A percentile compares a stretch with the other conserved stretches of the same genome.
These are phyloP conservation scores for Ivindomyrus marchei DNA, from an alignment of 2,113 vertebrate genomes.

Conservation along the genomic window DNA sequence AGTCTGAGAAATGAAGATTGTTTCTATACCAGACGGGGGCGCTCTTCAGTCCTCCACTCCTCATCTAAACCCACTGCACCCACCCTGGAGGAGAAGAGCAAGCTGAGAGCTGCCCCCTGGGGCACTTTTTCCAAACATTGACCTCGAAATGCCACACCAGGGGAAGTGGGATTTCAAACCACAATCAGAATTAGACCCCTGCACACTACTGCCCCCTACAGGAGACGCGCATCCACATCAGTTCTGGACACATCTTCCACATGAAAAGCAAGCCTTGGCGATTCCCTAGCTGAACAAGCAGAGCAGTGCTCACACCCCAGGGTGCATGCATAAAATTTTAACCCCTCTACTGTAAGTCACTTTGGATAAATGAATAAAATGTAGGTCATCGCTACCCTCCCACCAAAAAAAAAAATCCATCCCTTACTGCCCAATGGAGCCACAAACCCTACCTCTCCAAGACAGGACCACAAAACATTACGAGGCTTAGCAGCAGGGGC, in stretches of 20 bases:
- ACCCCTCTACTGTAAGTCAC: neutral
- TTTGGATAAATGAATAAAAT: neutral
- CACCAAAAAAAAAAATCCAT: neutral
- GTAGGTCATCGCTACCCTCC: neutral
- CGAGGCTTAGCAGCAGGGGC: neutral
- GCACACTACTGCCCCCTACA: neutral
- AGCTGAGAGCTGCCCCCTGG: too few species aligned
- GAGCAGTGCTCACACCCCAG: neutral
- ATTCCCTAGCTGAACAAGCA: neutral
- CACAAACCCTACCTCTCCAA: neutral
- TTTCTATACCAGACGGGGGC: neutral
- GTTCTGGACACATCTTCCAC: neutral
- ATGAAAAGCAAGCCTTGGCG: neutral
- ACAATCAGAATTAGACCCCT: neutral
- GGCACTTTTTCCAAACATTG: neutral
- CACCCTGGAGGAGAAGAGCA: neutral
- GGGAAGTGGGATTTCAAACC: neutral
- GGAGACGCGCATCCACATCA: neutral
- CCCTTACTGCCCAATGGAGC: neutral
- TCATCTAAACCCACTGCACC: neutral
- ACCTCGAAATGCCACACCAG: neutral
- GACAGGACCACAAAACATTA: neutral
- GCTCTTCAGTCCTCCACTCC: neutral
- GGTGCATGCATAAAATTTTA: neutral
- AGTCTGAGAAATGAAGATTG: neutral